Base-by-base conservation (phyloP, 92 coral and sea anemone species). In the Epizoanthus fatuus region DNA sequence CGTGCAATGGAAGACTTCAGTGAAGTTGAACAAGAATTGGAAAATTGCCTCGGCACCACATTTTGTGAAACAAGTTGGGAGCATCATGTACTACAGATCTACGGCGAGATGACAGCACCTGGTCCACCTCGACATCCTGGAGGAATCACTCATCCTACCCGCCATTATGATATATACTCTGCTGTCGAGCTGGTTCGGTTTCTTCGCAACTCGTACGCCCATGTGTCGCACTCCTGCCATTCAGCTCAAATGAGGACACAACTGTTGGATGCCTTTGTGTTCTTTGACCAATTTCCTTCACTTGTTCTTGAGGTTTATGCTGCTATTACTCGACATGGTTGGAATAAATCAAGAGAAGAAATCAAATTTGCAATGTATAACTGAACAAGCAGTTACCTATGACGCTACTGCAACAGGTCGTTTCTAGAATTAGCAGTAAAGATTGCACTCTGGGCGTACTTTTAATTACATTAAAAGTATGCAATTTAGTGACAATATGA, bases 101-200 rank as follows among this genome's bases (percentile, higher is more conserved):
- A 70, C 68, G 72, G 39, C 22, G 90, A 84, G 38, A 88, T 90
- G 75, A 77, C 70, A 42, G 2, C 19, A 12, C 53, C 53, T 6
- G 53, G 53, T 49, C 53, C 53, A 2, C 53, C 53, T 49, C 10
- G n/a, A 5, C 9, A 63, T 39, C 20, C 16, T 15, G 53, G 53
- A 49, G 53, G 53, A 8, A 49, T 49, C 13, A 2, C 3, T 49
- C 14, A 49, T 49, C 53, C 53, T 49, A 2, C 4, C 0, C 81
- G 91, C 20, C 53, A 4, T 3, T 93, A 93, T 70, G 2, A 88
- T 9, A 90, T 92, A 10, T 20, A 25, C 40, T 82, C 84, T 19
- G 80, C 67, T 10, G 83, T 93, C n/a, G 94, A 90, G 20, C 81
- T 93, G 19, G 82, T 93, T 32, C 70, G 96, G 67, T 93, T 93